A percentile compares a stretch with the other conserved stretches of the same genome.
Evolutionary conservation across 2,113 vertebrate genomes (phyloP).

Genomic region (Lonchura striata): DNA sequence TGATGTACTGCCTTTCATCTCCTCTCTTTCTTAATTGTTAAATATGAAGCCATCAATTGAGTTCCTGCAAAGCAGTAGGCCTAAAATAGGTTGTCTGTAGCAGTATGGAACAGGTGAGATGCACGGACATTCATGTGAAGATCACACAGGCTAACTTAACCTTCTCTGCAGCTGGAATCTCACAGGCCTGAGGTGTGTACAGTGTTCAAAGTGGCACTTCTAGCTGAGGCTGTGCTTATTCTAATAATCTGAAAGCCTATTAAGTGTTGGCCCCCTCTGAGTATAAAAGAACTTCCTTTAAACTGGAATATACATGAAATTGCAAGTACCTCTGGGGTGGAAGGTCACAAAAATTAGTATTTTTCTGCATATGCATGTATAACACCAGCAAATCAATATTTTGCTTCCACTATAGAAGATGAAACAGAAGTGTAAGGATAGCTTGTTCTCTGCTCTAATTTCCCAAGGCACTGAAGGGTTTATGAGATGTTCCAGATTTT

Average conservation of each 20-base stretch:
- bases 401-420: background rate
- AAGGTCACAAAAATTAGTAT: background rate
- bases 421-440: background rate
- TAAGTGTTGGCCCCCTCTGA: background rate
- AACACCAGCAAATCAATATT: background rate
- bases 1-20: background rate
- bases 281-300: background rate
- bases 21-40: background rate
- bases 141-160: background rate
- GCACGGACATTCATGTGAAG: background rate
- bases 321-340: background rate
- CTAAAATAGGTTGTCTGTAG: background rate
- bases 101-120: background rate
- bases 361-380: accelerated
- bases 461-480: background rate
- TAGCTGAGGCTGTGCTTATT: background rate
- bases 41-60: background rate
- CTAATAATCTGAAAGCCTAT: background rate
- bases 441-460: background rate
- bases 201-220: background rate
- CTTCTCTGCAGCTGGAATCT: background rate
- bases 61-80: background rate
- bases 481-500: background rate
- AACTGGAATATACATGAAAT: background rate
- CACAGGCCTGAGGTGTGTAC: accelerated